phyloP scores from a whole-genome alignment of 1,140 invertebrate species.

The Dolichoris vasculosae region DNA sequence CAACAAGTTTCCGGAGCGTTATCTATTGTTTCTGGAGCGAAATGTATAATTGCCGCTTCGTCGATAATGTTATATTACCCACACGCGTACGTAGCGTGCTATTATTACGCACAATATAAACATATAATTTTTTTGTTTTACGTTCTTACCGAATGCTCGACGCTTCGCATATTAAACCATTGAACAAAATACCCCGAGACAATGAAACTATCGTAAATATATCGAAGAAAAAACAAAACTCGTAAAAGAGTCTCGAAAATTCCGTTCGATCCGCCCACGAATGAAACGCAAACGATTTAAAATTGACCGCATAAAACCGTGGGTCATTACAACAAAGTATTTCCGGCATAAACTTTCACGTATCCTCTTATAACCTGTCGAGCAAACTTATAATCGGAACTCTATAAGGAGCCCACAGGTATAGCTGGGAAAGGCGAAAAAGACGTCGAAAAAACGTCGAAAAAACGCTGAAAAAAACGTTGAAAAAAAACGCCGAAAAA shows the following conservation, averaged over 20 bases:
- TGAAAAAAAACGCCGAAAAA: background rate
- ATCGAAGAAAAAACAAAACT: background rate
- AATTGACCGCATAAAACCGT: background rate
- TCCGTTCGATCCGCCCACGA: background rate
- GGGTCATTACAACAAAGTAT: background rate
- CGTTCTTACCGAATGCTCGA: background rate
- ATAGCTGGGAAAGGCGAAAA: background rate
- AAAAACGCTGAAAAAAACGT: background rate
- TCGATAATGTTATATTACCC: background rate
- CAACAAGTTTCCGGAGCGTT: background rate
- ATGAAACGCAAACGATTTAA: background rate
- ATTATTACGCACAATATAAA: background rate
- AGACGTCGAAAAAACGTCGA: background rate
- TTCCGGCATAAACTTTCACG: conserved; percentile 20
- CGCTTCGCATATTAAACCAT: background rate
- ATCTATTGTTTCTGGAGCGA: background rate
- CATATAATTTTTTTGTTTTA: background rate
- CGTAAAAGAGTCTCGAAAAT: background rate
- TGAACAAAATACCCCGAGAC: background rate
- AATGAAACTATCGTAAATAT: background rate
- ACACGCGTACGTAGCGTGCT: background rate
- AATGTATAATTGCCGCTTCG: background rate
- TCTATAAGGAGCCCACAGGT: background rate
- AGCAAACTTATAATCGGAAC: background rate
- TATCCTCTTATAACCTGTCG: background rate